Evolutionary conservation across 2,797 vertebrate species (phyloP).

Genomic region (Psittacula derbiana): DNA sequence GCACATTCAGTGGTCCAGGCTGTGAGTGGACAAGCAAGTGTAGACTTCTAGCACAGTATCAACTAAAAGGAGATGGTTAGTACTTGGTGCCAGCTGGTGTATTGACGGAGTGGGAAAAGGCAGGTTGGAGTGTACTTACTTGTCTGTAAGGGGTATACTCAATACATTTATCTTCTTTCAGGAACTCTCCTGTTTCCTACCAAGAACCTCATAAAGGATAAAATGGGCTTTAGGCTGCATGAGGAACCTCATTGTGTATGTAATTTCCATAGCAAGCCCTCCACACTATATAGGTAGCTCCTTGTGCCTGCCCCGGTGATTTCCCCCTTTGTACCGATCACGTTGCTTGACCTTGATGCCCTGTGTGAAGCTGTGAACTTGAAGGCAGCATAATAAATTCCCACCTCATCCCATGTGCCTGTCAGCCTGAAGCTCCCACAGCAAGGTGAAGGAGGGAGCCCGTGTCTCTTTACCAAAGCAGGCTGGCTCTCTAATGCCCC

Average conservation of each 20-base stretch:
- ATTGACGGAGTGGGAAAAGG: background rate
- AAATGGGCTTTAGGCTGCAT: background rate
- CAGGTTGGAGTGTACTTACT: background rate
- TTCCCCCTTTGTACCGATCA: constrained; percentile 24
- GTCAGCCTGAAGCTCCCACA: constrained; percentile 61
- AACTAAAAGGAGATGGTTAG: background rate
- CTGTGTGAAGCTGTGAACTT: constrained; percentile 63
- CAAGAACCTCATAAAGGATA: background rate
- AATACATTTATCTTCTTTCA: background rate
- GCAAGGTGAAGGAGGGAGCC: constrained; percentile 60
- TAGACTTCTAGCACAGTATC: background rate
- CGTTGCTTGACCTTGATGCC: constrained; percentile 62
- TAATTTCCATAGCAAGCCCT: constrained; percentile 37
- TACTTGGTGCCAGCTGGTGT: background rate
- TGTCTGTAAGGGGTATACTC: background rate
- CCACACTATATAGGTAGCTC: background rate
- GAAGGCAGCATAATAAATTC: constrained; percentile 72
- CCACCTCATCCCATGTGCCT: constrained; percentile 69
- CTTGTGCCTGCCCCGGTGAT: constrained; percentile 32
- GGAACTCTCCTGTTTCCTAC: background rate
- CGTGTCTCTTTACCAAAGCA: constrained; percentile 66
- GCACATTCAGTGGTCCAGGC: background rate
- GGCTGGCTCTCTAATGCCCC: constrained; percentile 70
- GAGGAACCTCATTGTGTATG: background rate
- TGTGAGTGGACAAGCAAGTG: background rate